A percentile compares a stretch with the other conserved stretches of the same genome.
Conservation (phyloP, 2,797 vertebrate genomes). For the Novumbra hubbsi region DNA sequence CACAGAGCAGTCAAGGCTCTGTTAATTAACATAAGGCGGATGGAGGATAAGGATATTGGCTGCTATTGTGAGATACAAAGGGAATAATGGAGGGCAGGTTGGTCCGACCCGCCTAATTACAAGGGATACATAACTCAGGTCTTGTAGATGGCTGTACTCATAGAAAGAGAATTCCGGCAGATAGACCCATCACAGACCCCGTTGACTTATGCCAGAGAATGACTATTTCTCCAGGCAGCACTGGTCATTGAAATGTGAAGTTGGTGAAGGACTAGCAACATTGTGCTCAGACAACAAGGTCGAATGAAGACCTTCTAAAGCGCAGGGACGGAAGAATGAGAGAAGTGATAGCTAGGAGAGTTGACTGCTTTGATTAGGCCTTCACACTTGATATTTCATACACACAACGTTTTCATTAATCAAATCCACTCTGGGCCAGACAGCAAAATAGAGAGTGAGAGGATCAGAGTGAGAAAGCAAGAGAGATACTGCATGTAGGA, state of each 20-base stretch:
- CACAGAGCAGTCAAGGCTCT: neutral
- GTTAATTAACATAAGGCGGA: neutral
- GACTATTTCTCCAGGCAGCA: neutral
- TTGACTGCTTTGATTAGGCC: neutral
- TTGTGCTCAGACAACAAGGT: neutral
- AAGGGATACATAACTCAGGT: slow-evolving; percentile 1
- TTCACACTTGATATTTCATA: neutral
- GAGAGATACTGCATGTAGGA: neutral
- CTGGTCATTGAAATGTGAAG: neutral
- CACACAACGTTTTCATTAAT: neutral
- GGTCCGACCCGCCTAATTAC: neutral
- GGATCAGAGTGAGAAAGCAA: neutral
- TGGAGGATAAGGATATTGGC: neutral
- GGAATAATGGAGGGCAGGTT: neutral
- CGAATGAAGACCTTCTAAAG: neutral
- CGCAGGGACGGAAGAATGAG: neutral
- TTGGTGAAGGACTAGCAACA: neutral
- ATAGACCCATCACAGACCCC: neutral
- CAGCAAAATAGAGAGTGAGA: neutral
- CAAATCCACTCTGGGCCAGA: neutral
- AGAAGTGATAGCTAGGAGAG: neutral
- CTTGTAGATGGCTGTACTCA: neutral
- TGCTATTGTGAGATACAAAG: neutral
- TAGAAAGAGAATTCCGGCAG: neutral
- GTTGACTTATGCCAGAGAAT: neutral